These are phyloP conservation scores for Caenorhabditis virilis DNA, from an alignment of 2,888 invertebrate genomes.

Conservation along the genomic window DNA sequence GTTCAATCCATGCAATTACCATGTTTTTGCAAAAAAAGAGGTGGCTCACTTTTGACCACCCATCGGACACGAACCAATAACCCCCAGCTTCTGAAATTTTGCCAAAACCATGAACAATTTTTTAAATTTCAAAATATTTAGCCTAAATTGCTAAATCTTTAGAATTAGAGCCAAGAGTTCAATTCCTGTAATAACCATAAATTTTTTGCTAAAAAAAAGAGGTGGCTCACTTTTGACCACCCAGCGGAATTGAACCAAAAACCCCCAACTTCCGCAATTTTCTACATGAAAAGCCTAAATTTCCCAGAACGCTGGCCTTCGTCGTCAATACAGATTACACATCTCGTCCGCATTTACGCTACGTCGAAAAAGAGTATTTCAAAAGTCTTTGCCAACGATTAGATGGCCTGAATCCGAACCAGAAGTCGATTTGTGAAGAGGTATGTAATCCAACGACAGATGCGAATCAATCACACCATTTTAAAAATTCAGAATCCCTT, in stretches of 20 bases:
- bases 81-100: not conserved
- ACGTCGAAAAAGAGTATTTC: slow-evolving; percentile 35
- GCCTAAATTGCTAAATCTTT: no score
- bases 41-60: no score
- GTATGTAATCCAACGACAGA: slow-evolving; percentile 9
- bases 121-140: no score
- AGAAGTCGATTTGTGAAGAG: slow-evolving; percentile 47
- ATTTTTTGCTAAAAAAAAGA: no score
- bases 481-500: slow-evolving; percentile 70
- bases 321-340: slow-evolving; percentile 38
- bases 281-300: no score
- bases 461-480: not conserved
- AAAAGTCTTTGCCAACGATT: slow-evolving; percentile 47
- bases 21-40: no score
- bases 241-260: no score
- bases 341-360: slow-evolving; percentile 22
- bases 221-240: no score
- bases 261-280: not conserved
- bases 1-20: no score
- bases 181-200: no score
- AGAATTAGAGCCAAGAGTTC: no score
- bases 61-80: not conserved
- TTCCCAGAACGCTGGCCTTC: slow-evolving; percentile 40
- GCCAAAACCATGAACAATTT: no score
- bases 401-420: slow-evolving; percentile 52